Base-by-base conservation (phyloP, 2,113 vertebrate genomes). In the Thunnus thynnus region DNA sequence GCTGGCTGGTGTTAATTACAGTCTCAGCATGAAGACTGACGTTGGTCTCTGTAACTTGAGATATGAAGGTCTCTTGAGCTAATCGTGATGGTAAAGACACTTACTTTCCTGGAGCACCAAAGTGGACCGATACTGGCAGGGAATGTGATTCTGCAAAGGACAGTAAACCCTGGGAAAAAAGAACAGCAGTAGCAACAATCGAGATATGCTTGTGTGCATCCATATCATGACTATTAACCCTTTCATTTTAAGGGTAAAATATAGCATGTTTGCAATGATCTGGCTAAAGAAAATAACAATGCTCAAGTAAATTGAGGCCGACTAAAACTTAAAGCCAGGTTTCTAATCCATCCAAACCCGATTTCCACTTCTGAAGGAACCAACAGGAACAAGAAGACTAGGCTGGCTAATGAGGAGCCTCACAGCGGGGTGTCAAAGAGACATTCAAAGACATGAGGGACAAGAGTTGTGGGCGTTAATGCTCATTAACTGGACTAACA, bases 101-200 rank as follows among this genome's bases (percentile, higher is more conserved):
- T 1, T 95, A 99, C 98, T 90, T 96, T 85, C 97, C 97, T 86
- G 97, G 86, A 58, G 90, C 12, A 58, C 95, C 94, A 66, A 96
- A 97, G 80, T 97, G 93, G 76, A 97, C 72, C 0, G 94, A 94
- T 82, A 99, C 85, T 0, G 95, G 94, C 82, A 94, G 87, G 8
- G 82, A 89, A 77, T 90, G 84, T 14, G 94, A 95, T 76, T 98
- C 97, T 18, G 97, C 97, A 74, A 99, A 97, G 4, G 72, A 86
- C 70, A 99, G 88, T 0, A 99, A 93, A 4, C 97, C 97, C 97
- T 99, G 89, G 27, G 91, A 82, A 25, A 83, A 69, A 41, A 44
- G 64, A 62, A 61, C 17, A 74, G 27, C 47, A 79, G 12, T 32
- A 32, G 11, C 14, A 46, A 32, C 41, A 57, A 16, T 6, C 1